These are phyloP conservation scores for Alces alces DNA, from an alignment of 2,113 vertebrate genomes.

Conservation along the genomic window DNA sequence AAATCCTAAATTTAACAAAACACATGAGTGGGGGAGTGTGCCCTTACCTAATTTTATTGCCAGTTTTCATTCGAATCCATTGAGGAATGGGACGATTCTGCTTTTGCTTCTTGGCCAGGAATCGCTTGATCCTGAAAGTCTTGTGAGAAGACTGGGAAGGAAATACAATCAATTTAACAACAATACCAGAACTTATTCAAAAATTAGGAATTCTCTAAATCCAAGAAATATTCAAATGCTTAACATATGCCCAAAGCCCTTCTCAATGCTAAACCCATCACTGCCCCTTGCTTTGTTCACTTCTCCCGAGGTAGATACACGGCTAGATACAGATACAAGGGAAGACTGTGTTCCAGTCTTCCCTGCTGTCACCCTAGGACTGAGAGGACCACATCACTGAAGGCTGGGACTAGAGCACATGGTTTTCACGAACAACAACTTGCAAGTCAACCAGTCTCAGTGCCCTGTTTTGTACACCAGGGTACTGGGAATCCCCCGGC, in stretches of 20 bases:
- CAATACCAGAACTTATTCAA: neutral
- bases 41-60: constrained; percentile 96
- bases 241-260: neutral
- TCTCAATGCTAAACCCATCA: neutral
- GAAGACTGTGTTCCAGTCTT: neutral
- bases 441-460: neutral
- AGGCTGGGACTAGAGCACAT: neutral
- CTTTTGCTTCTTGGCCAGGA: constrained; percentile 98
- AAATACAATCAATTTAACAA: constrained; percentile 31
- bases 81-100: constrained; percentile 98
- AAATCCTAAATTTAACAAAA: neutral
- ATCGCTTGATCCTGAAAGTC: constrained; percentile 97
- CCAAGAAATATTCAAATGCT: neutral
- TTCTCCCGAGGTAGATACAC: neutral
- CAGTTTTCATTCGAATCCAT: constrained; percentile 99
- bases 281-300: neutral
- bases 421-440: neutral
- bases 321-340: too few relatives aligned
- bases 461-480: neutral
- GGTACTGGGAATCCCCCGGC: neutral
- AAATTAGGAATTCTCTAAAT: neutral
- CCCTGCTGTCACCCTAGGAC: neutral
- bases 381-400: neutral
- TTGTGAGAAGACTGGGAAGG: constrained; percentile 93
- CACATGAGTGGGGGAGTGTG: fast-evolving